Conservation (phyloP, 2,113 vertebrate species). For the Engraulis encrasicolus region DNA sequence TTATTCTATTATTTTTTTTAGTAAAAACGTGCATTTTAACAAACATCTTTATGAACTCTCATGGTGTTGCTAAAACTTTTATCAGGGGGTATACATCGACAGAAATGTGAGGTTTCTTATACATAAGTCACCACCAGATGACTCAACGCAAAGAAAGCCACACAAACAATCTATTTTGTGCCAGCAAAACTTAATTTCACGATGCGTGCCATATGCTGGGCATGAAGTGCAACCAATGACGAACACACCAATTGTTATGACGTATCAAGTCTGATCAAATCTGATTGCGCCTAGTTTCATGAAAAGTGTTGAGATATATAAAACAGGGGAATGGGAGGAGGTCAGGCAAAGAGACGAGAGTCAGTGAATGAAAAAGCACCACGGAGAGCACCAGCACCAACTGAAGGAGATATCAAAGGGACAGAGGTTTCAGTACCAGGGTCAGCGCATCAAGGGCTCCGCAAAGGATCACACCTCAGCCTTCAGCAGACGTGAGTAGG, state of each 20-base stretch:
- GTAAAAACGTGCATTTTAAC: neutral
- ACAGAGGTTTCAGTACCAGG: conserved; percentile 69
- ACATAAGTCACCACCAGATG: conserved; percentile 47
- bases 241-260: conserved; percentile 80
- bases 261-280: conserved; percentile 80
- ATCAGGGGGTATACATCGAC: neutral
- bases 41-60: neutral
- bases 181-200: conserved; percentile 48
- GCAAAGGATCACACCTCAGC: conserved; percentile 37
- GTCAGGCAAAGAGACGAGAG: conserved; percentile 50
- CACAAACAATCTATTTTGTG: conserved; percentile 51
- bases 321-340: conserved; percentile 70
- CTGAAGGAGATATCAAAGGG: conserved; percentile 61
- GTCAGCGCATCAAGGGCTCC: conserved; percentile 64
- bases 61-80: neutral
- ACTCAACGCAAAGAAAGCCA: conserved; percentile 55
- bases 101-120: neutral
- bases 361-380: conserved; percentile 64
- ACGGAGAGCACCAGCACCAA: conserved; percentile 48
- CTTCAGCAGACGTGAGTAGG: conserved; percentile 68
- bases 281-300: conserved; percentile 72
- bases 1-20: too few relatives aligned
- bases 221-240: conserved; percentile 68
- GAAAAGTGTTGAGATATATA: conserved; percentile 80
- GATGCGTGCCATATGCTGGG: conserved; percentile 8